These are phyloP conservation scores for Drosophila lacertosa DNA, from an alignment of 1,140 invertebrate genomes.

Conservation along the genomic window DNA sequence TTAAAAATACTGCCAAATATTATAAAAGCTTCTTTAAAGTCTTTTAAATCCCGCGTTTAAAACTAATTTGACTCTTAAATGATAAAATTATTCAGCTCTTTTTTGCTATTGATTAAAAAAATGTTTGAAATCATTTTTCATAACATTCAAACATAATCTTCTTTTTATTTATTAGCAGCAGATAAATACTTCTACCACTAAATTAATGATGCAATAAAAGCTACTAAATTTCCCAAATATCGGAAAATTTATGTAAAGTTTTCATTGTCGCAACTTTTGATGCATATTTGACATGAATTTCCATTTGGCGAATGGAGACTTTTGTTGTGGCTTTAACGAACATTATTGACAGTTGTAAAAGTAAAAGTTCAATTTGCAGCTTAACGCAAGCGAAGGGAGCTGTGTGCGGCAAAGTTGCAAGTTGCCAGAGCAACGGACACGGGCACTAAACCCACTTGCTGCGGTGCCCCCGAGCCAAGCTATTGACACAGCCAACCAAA, in stretches of 20 bases:
- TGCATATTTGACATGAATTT: not conserved
- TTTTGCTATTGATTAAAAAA: too few species aligned
- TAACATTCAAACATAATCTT: too few species aligned
- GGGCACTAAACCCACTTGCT: constrained; percentile 23
- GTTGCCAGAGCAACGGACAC: constrained; percentile 14
- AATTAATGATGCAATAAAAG: not conserved
- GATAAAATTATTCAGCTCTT: too few species aligned
- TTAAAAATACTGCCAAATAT: too few species aligned
- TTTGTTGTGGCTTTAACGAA: constrained; percentile 45
- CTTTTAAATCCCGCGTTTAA: too few species aligned
- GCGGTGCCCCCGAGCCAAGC: constrained; percentile 41
- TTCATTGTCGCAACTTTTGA: too few species aligned
- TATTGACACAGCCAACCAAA: constrained; percentile 46
- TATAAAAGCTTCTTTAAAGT: too few species aligned
- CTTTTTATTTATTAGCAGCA: not conserved
- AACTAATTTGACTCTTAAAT: too few species aligned
- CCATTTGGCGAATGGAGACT: not conserved
- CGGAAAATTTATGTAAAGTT: too few species aligned
- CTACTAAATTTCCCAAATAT: too few species aligned
- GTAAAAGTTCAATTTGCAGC: constrained; percentile 66
- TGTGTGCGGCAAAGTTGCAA: constrained; percentile 24
- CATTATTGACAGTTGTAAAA: constrained; percentile 60
- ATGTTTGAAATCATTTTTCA: too few species aligned
- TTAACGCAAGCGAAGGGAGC: constrained; percentile 22
- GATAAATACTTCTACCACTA: not conserved